phyloP scores from a whole-genome alignment of 2,113 vertebrate species.

The Vulpes lagopus region DNA sequence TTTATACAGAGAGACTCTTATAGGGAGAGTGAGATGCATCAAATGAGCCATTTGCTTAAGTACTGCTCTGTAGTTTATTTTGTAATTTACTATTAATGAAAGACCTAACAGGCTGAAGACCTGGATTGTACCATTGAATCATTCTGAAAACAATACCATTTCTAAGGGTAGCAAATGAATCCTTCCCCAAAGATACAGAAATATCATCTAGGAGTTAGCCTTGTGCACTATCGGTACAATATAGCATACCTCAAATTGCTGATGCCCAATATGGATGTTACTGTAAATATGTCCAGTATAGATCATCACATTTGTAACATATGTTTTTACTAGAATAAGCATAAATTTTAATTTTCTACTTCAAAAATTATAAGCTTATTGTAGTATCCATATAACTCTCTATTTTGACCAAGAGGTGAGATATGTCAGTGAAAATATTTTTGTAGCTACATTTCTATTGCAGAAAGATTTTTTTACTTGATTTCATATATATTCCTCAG shows the following conservation, averaged over 20 bases:
- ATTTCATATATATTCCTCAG: neutral
- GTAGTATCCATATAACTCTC: neutral
- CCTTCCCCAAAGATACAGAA: neutral
- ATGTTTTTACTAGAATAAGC: neutral
- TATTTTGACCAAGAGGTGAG: neutral
- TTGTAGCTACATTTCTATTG: neutral
- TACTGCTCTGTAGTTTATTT: conserved; percentile 32
- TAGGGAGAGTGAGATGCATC: neutral
- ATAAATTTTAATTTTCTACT: neutral
- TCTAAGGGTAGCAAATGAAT: neutral
- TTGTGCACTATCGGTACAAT: neutral
- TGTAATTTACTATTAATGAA: conserved; percentile 52
- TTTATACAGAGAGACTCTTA: neutral
- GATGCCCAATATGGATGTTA: no score
- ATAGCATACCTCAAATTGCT: neutral
- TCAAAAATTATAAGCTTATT: neutral
- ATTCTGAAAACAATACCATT: conserved; percentile 19
- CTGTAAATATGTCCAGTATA: neutral
- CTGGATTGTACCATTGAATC: neutral
- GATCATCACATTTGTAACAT: neutral
- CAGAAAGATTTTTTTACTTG: conserved; percentile 1
- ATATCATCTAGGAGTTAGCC: neutral
- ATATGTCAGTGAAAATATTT: conserved; percentile 47
- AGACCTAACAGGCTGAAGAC: neutral
- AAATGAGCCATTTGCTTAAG: neutral